Evolutionary conservation across 2,113 vertebrate genomes (phyloP).

Genomic region (Centropristis striata): DNA sequence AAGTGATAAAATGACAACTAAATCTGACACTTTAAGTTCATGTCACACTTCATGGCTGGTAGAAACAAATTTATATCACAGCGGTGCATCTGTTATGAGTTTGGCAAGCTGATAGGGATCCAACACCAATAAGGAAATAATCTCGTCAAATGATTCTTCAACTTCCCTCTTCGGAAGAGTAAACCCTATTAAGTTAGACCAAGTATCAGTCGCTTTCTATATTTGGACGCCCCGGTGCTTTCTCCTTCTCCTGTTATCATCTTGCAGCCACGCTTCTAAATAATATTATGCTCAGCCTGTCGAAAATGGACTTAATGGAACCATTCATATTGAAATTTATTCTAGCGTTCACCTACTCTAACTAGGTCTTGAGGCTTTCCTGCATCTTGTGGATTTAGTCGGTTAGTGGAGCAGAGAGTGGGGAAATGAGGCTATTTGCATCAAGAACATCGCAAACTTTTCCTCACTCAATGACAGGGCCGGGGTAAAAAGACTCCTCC

Average conservation of each 20-base stretch:
- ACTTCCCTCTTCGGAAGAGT: slow-evolving; percentile 43
- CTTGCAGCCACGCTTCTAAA: slow-evolving; percentile 57
- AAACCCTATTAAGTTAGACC: slow-evolving; percentile 51
- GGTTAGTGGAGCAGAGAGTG: slow-evolving; percentile 75
- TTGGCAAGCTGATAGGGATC: not conserved
- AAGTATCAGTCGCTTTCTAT: slow-evolving; percentile 40
- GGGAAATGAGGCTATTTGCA: slow-evolving; percentile 79
- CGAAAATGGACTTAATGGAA: slow-evolving; percentile 69
- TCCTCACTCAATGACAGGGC: slow-evolving; percentile 56
- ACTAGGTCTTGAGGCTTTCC: slow-evolving; percentile 70
- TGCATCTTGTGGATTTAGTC: slow-evolving; percentile 71
- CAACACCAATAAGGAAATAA: slow-evolving; percentile 35
- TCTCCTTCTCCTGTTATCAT: slow-evolving; percentile 52
- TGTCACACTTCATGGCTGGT: not conserved
- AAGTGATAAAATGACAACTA: not conserved
- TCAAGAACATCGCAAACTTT: slow-evolving; percentile 67
- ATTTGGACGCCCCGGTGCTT: slow-evolving; percentile 44
- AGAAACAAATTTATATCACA: not conserved
- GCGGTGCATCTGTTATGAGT: slow-evolving; percentile 13
- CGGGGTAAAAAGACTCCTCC: slow-evolving; percentile 29
- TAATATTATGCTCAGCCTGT: slow-evolving; percentile 72
- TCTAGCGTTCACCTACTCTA: slow-evolving; percentile 64
- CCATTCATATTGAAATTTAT: slow-evolving; percentile 75
- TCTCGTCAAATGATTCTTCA: slow-evolving; percentile 38
- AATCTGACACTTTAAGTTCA: not conserved